These are phyloP conservation scores for Pelochelys cantorii DNA, from an alignment of 2,797 vertebrate genomes.

Conservation along the genomic window DNA sequence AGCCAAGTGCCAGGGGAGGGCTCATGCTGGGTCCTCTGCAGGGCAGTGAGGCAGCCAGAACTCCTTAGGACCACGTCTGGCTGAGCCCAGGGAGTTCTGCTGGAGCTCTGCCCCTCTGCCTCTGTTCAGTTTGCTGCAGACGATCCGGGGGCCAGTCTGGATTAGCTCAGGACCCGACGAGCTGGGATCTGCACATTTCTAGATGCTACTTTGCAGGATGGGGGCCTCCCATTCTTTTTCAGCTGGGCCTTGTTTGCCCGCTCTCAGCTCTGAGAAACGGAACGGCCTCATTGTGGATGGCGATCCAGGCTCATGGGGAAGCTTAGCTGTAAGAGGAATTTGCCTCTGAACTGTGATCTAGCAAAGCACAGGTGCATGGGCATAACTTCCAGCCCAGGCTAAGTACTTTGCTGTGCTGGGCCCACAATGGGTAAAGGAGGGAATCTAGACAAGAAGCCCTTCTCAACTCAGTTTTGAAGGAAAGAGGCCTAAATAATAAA, in stretches of 20 bases:
- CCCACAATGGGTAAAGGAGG: neutral
- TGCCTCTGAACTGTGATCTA: neutral
- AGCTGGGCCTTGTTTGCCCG: neutral
- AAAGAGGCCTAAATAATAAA: neutral
- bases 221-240: neutral
- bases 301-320: neutral
- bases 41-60: neutral
- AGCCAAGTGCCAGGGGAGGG: neutral
- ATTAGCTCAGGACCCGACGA: neutral
- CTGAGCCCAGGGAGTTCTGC: neutral
- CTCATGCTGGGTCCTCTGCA: neutral
- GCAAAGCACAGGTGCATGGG: neutral
- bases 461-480: neutral
- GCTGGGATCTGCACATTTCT: neutral
- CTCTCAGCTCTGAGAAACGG: neutral
- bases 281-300: neutral
- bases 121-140: neutral
- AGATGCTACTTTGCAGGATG: neutral
- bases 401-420: neutral
- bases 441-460: neutral
- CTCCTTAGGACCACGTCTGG: neutral
- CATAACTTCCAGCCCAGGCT: neutral
- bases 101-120: neutral
- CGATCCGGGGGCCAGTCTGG: accelerated
- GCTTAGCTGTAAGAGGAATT: neutral